Base-by-base conservation (phyloP, 2,113 vertebrate genomes). In the Ophiodon elongatus region DNA sequence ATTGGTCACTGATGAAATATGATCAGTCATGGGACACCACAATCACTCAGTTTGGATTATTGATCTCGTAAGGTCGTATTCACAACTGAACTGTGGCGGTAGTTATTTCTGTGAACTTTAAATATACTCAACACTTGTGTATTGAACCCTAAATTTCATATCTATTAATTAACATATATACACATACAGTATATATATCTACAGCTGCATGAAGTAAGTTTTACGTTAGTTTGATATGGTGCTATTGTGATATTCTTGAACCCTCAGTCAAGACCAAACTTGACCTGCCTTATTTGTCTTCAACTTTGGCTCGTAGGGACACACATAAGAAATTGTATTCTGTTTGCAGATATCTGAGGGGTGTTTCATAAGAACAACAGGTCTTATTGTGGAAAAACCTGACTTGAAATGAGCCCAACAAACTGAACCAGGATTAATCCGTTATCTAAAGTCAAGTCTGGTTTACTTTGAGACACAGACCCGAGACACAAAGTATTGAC, bases 211-310 rank as follows among this genome's bases (percentile, higher is more conserved):
- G 94, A 91, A 67, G 79, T 83, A 85, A 81, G 85, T 86, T 90
- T 85, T 89, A 84, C 59, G 6, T 91, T 88, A 80, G 82, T 92
- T 90, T 88, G 85, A 93, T 86, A 92, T 92, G 95, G 95, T 95
- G 95, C 95, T 95, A 95, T 88, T 83, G 76, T 87, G 80, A 91
- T 85, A 80, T 83, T 88, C 77, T 86, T 56, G 73, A 86, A 77
- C 76, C 15, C 72, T 73, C 31, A 83, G 78, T 64, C 80, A 74
- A 91, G 86, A 83, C 79, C 83, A 80, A 8, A 80, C 68, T 82
- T 84, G 88, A 90, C 80, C 73, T 85, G 62, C 73, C 83, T 82
- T 73, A 80, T 65, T 86, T 79, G 75, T 81, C 73, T 85, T 75
- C 47, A 62, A 88, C 75, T 84, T 84, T 78, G 85, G 83, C 78